Percentiles rank a stretch among this genome's conserved stretches.
Conservation (phyloP, 2,797 vertebrate genomes). For the Chaunax sp. region DNA sequence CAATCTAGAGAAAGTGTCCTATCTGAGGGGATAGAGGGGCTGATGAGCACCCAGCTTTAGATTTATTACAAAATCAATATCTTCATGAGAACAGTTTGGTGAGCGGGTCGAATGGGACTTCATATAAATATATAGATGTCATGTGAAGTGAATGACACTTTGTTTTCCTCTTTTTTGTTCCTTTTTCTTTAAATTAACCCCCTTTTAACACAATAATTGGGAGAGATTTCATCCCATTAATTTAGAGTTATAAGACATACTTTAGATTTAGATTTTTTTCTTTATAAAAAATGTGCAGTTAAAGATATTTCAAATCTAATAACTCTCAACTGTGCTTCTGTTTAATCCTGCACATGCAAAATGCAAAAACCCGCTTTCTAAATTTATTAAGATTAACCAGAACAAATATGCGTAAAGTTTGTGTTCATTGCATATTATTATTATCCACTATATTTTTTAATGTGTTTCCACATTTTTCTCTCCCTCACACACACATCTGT, state of each 20-base stretch:
- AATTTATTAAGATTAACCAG: background rate
- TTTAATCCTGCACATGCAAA: background rate
- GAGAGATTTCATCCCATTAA: background rate
- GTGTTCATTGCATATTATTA: background rate
- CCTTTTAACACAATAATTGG: background rate
- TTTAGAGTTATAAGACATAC: too few relatives aligned
- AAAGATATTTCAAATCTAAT: background rate
- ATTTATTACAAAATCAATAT: conserved; percentile 80
- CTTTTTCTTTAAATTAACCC: background rate
- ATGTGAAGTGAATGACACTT: conserved; percentile 31
- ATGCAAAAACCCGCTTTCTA: background rate
- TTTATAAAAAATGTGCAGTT: too few relatives aligned
- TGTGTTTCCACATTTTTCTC: background rate
- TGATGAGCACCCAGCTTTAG: conserved; percentile 50
- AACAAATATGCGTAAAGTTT: background rate
- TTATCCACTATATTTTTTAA: background rate
- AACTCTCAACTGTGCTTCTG: background rate
- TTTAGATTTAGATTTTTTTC: too few relatives aligned
- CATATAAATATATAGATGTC: conserved; percentile 45
- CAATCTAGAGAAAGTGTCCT: conserved; percentile 79
- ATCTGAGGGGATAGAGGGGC: conserved; percentile 59
- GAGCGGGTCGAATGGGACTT: conserved; percentile 38
- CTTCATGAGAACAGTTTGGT: conserved; percentile 43
- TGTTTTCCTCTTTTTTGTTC: background rate
- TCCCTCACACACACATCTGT: background rate